Evolutionary conservation across 35 echinoderm and acorn worm genomes (phyloP).

Genomic region (Ophiothrix spiculata): DNA sequence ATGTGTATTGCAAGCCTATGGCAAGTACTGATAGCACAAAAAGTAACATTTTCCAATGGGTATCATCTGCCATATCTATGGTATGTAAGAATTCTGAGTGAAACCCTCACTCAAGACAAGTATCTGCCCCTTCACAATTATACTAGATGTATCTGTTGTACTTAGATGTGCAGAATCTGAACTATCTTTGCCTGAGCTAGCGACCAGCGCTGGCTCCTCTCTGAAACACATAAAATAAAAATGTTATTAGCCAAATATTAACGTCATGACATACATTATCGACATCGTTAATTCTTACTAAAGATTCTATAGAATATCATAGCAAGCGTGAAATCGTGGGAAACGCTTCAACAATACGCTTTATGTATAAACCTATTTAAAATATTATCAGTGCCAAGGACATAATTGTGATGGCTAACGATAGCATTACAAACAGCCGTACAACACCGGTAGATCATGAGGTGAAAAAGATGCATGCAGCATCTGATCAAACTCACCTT

Average conservation of each 20-base stretch:
- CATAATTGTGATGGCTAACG: neutral
- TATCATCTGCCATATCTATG: neutral
- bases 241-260: no score
- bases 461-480: neutral
- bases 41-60: neutral
- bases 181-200: no score
- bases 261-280: neutral
- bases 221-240: neutral
- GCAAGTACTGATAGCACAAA: slow-evolving; percentile 7
- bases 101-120: neutral
- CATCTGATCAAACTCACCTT: neutral
- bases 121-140: neutral
- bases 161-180: no score
- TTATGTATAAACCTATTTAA: neutral
- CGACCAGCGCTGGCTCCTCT: neutral
- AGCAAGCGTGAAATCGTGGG: neutral
- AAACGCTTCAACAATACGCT: neutral
- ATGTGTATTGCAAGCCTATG: neutral
- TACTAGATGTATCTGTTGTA: neutral
- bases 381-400: neutral
- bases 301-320: neutral
- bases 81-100: neutral
- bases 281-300: neutral
- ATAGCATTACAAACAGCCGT: neutral
- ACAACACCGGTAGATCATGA: neutral